Percentiles rank a stretch among this genome's conserved stretches.
Conservation (phyloP, 2,797 vertebrate genomes). For the Limosa lapponica region DNA sequence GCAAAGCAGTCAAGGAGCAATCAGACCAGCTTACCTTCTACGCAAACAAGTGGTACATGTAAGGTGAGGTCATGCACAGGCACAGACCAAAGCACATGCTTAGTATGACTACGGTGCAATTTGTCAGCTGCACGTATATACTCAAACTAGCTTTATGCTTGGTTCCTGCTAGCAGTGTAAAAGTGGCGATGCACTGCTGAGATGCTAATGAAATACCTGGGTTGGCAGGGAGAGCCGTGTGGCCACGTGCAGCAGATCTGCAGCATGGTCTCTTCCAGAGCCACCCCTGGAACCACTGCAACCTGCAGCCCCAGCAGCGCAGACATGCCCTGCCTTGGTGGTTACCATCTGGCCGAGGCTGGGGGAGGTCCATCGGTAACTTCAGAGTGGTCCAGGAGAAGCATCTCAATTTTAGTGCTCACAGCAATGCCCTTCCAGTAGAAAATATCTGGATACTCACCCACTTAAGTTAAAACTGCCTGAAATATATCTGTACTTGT, state of each 20-base stretch:
- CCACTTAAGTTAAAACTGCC: not conserved
- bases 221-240: not conserved
- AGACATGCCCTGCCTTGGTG: fast-evolving
- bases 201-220: not conserved
- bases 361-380: not conserved
- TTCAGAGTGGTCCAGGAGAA: not conserved
- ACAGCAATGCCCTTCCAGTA: not conserved
- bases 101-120: not conserved
- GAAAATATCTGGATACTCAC: not conserved
- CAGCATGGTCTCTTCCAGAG: not conserved
- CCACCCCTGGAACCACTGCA: fast-evolving
- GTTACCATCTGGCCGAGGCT: not conserved
- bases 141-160: not conserved
- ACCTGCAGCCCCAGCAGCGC: not conserved
- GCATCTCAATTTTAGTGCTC: not conserved
- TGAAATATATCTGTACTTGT: not conserved
- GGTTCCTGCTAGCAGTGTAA: not conserved
- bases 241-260: not conserved
- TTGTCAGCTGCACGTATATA: not conserved
- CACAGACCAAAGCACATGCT: not conserved
- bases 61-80: not conserved
- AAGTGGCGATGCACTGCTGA: not conserved
- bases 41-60: not conserved
- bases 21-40: not conserved
- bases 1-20: not conserved